phyloP scores from a whole-genome alignment of 37 sponge, comb jelly and placozoan genomes.

The Corticium candelabrum region DNA sequence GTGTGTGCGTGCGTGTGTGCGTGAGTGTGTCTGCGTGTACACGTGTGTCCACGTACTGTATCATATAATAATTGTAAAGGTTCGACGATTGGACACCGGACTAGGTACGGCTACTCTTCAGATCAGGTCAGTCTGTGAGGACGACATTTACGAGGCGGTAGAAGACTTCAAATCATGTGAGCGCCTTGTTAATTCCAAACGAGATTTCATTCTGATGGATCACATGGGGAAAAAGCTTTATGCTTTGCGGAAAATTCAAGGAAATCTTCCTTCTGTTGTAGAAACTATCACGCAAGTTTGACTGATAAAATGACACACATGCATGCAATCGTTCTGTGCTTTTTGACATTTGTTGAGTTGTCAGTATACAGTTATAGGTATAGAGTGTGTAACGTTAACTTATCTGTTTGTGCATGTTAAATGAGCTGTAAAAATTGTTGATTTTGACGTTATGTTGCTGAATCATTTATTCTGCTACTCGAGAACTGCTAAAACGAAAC shows the following conservation, averaged over 20 bases:
- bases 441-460: too few species aligned
- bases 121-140: not conserved
- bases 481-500: too few species aligned
- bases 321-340: conserved; percentile 81
- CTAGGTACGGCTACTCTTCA: not conserved
- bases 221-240: not conserved
- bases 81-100: not conserved
- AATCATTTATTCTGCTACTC: too few species aligned
- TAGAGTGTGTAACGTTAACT: not conserved
- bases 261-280: too few species aligned
- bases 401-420: not conserved
- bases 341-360: too few species aligned
- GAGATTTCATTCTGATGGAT: not conserved
- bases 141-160: not conserved
- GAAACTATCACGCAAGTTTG: too few species aligned
- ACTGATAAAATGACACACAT: conserved; percentile 96
- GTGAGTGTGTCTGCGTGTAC: too few species aligned
- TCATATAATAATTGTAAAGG: not conserved
- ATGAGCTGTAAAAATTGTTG: not conserved
- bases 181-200: not conserved
- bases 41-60: too few species aligned
- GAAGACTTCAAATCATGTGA: not conserved
- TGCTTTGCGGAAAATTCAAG: not conserved
- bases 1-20: too few species aligned
- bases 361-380: too few species aligned